A percentile compares a stretch with the other conserved stretches of the same genome.
phyloP scores from a whole-genome alignment of 2,113 vertebrate species.

The Atherinomorus stipes region DNA sequence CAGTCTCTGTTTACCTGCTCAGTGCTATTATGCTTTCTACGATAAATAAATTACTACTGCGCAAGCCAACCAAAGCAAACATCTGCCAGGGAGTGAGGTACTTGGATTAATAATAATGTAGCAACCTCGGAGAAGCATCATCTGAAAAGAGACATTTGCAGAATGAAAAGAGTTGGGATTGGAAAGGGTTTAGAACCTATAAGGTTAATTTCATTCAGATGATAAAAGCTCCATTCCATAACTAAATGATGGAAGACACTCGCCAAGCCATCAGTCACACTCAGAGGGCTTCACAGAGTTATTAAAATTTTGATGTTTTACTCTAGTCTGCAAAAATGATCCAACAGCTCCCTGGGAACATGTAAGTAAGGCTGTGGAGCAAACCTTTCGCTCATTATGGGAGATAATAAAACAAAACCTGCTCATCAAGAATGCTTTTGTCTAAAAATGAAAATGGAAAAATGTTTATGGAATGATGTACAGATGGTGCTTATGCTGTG shows the following conservation, averaged over 20 bases:
- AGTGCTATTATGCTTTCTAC: conserved; percentile 44
- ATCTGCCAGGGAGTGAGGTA: conserved; percentile 56
- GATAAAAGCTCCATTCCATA: conserved; percentile 25
- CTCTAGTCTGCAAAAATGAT: conserved; percentile 15
- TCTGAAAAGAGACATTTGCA: conserved; percentile 52
- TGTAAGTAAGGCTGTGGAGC: conserved; percentile 48
- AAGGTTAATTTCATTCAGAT: conserved; percentile 32
- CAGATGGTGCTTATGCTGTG: conserved; percentile 71
- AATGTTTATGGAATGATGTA: conserved; percentile 43
- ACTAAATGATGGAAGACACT: conserved; percentile 25
- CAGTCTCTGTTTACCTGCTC: conserved; percentile 55
- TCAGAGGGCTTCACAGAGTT: conserved; percentile 14
- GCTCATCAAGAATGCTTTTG: conserved; percentile 58
- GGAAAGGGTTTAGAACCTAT: conserved; percentile 26
- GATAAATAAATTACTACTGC: conserved; percentile 58
- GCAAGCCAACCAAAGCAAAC: conserved; percentile 57
- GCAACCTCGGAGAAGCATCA: conserved; percentile 48
- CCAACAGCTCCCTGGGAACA: conserved; percentile 16
- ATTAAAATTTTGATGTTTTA: conserved; percentile 33
- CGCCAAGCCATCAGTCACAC: conserved; percentile 39
- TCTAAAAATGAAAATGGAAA: conserved; percentile 52
- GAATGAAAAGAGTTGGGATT: conserved; percentile 40
- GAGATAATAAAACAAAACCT: conserved; percentile 68
- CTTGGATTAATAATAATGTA: conserved; percentile 64
- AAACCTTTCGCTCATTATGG: conserved; percentile 63